Base-by-base conservation (phyloP, 1,140 invertebrate genomes). In the Macrostomum lignano region DNA sequence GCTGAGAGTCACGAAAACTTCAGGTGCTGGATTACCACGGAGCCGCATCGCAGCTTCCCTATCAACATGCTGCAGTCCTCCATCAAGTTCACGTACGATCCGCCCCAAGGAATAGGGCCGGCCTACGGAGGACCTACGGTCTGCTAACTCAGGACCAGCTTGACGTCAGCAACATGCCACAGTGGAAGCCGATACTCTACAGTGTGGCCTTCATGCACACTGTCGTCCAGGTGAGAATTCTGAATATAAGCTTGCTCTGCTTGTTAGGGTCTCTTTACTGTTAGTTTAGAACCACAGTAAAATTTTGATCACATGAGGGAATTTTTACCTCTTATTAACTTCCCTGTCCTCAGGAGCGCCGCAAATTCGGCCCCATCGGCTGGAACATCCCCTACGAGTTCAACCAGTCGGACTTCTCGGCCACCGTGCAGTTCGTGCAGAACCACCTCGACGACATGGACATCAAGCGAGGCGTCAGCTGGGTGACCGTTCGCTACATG, bases 371-470 rank as follows among this genome's bases (percentile, higher is more conserved):
- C 1, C 74, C 82, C 2, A 65, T 88, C 3, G 81, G 82, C 6
- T 91, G 82, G 84, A 93, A 91, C 48, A 67, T 93, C 44, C 75
- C 79, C 0, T 93, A 93, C 46, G 86, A 94, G 58, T 94, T 94
- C 50, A 91, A 93, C 59, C 81, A 88, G 58, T 74, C 82, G 0
- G 84, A 93, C 55, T 91, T 88, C 48, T 73, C 74, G 2, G 77
- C 82, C 2, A 77, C 78, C 23, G 72, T 88, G 2, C 79, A 88
- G 52, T 93, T 91, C 50, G 68, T 93, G 39, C 82, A 91, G 52
- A 91, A 88, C 53, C 81, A 91, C 62, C 60, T 93, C 28, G 84
- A 93, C 55, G 82, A 93, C 52, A 76, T 91, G 62, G 82, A 93
- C 58, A 73, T 75, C 0, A 93, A 84, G 49, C 82, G 82, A 64